Conservation (phyloP, 2,888 invertebrate genomes). For the Oithona nana region DNA sequence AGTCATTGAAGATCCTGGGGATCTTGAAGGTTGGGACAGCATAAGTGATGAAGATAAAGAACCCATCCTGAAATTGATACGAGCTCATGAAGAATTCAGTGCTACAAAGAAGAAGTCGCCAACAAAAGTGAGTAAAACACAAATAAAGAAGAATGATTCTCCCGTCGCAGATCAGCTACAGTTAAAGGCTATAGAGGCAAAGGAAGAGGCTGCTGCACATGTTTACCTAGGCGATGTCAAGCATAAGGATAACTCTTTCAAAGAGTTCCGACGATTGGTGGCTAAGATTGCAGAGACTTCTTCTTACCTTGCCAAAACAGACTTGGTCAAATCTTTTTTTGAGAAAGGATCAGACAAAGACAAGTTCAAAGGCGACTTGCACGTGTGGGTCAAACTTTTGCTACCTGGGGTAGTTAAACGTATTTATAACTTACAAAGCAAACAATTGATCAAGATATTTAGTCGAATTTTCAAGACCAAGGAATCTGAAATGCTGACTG, state of each 20-base stretch:
- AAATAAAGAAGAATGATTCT: no score
- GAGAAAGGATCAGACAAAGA: constrained; percentile 30
- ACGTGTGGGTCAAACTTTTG: constrained; percentile 59
- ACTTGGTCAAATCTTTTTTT: constrained; percentile 45
- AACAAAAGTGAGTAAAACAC: constrained; percentile 3
- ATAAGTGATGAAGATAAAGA: constrained; percentile 47
- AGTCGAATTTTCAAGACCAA: constrained; percentile 52
- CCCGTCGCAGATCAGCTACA: not conserved
- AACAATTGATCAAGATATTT: constrained; percentile 72
- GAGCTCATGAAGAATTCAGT: not conserved
- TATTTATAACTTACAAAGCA: constrained; percentile 78
- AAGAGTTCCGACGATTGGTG: constrained; percentile 55
- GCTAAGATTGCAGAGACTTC: constrained; percentile 52
- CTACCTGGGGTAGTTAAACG: constrained; percentile 62
- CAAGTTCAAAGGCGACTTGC: constrained; percentile 50
- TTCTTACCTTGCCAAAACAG: constrained; percentile 63
- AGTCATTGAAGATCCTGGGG: constrained; percentile 49
- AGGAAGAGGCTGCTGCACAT: not conserved
- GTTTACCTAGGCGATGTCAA: constrained; percentile 17
- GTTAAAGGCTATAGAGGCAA: not conserved
- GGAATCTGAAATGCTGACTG: constrained; percentile 59
- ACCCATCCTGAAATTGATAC: constrained; percentile 40
- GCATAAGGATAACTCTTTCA: constrained; percentile 48
- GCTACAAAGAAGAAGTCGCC: constrained; percentile 9
- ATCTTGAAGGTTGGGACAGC: constrained; percentile 54